Percentiles rank a stretch among this genome's conserved stretches.
Evolutionary conservation across 2,797 vertebrate species (phyloP).

Genomic region (Coregonus sp.): DNA sequence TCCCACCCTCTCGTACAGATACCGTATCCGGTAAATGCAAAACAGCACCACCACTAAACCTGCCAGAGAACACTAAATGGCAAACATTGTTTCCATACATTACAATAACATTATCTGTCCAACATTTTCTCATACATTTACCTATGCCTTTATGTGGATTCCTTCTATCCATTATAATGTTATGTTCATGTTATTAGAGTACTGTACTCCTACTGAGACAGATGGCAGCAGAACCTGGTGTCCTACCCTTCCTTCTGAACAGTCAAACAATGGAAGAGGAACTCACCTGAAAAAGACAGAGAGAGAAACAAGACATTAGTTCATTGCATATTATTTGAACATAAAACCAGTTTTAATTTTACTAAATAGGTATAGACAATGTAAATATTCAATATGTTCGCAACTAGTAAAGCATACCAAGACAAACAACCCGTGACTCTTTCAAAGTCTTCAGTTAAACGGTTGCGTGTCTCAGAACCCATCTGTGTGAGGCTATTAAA

Average conservation of each 20-base stretch:
- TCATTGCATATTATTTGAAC: not conserved
- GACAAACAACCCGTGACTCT: slow-evolving; percentile 15
- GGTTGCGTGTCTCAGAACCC: not conserved
- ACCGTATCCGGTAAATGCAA: slow-evolving; percentile 3
- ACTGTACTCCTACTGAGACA: slow-evolving; percentile 31
- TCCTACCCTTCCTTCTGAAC: slow-evolving; percentile 12
- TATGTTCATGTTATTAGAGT: not conserved
- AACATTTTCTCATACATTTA: not conserved
- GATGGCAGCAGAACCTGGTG: slow-evolving; percentile 35
- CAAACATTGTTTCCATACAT: not conserved
- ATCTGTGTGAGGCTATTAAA: slow-evolving; percentile 3
- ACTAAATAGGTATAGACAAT: not conserved
- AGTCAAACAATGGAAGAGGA: slow-evolving; percentile 17
- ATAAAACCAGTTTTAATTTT: not conserved
- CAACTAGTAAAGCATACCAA: slow-evolving; percentile 9
- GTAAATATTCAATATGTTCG: slow-evolving; percentile 8
- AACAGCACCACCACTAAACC: not conserved
- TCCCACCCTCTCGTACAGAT: not conserved
- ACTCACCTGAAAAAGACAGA: slow-evolving; percentile 74
- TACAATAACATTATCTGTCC: not conserved
- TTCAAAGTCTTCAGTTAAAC: slow-evolving; percentile 15
- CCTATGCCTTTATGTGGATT: not conserved
- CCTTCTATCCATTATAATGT: not conserved
- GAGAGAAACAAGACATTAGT: slow-evolving; percentile 36
- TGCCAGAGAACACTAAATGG: not conserved